Base-by-base conservation (phyloP, 1,140 invertebrate genomes). In the Drosophila fuyamai region DNA sequence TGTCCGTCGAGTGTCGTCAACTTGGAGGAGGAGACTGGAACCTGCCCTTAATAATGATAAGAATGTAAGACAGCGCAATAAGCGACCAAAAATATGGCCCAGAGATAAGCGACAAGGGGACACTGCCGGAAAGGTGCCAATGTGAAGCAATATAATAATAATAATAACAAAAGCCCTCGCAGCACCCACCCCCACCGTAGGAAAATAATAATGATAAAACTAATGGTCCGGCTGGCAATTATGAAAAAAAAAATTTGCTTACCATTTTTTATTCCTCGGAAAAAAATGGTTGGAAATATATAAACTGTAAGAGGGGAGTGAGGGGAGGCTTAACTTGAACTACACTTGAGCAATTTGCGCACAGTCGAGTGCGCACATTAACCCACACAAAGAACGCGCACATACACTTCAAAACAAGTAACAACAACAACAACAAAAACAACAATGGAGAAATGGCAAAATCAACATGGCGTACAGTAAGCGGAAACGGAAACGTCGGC, bases 291-390 rank as follows among this genome's bases (percentile, higher is more conserved):
- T 50, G 62, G 43, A 73, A 40, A 65, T 57, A 76, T 57, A 76
- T 66, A 83, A 75, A 78, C 63, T 82, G 66, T 47, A 58, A 48
- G 36, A 9, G 36, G n/a, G 23, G 12, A 6, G 50, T 14, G 8
- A 3, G 4, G 66, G 35, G 32, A 48, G 62, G n/a, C 67, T 48
- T 68, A 86, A 70, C 83, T 84, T 89, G 54, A 89, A 81, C 85
- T 89, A 84, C 84, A 90, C 85, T 89, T 89, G 81, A 89, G 80
- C 85, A 89, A 89, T 89, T 89, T 81, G 85, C 76, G 79, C 77
- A 90, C 85, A 89, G 85, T 84, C 77, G 85, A 89, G 77, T 90
- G 85, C 85, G 80, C 84, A 89, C 80, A 89, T 88, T 88, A 89
- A 81, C 73, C 63, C 71, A 86, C 75, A 82, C 66, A 80, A 63